Conservation (phyloP, 2,797 vertebrate species). For the Staurois parvus region DNA sequence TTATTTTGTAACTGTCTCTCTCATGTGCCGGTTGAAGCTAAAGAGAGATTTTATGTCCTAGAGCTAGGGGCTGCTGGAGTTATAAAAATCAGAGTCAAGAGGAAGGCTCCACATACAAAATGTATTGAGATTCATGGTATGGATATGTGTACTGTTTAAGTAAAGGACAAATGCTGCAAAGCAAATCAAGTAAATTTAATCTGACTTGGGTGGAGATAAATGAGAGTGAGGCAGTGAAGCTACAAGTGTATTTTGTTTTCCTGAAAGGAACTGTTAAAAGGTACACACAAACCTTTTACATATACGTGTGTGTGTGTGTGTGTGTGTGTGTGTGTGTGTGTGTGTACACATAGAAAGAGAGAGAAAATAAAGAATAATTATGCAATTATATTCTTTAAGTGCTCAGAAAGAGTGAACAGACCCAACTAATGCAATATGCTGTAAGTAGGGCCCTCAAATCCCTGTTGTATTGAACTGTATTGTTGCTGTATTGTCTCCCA, state of each 20-base stretch:
- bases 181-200: constrained; percentile 4
- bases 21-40: constrained; percentile 38
- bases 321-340: no score
- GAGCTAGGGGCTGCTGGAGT: constrained; percentile 31
- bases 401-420: no score
- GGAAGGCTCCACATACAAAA: constrained; percentile 2
- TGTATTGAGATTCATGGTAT: constrained; percentile 27
- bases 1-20: constrained; percentile 26
- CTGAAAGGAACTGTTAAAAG: no score
- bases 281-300: not conserved
- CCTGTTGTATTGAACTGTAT: no score
- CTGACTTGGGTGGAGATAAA: constrained; percentile 21
- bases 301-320: no score
- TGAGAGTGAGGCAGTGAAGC: constrained; percentile 12
- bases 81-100: constrained; percentile 16
- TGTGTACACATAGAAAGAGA: no score
- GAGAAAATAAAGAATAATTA: no score
- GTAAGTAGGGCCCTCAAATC: no score
- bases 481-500: no score
- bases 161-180: constrained; percentile 28
- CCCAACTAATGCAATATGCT: no score
- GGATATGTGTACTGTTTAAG: not conserved
- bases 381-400: no score
- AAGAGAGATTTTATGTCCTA: constrained; percentile 42
- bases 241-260: not conserved